A percentile compares a stretch with the other conserved stretches of the same genome.
phyloP scores from a whole-genome alignment of 2,797 vertebrate species.

The Spatula clypeata region DNA sequence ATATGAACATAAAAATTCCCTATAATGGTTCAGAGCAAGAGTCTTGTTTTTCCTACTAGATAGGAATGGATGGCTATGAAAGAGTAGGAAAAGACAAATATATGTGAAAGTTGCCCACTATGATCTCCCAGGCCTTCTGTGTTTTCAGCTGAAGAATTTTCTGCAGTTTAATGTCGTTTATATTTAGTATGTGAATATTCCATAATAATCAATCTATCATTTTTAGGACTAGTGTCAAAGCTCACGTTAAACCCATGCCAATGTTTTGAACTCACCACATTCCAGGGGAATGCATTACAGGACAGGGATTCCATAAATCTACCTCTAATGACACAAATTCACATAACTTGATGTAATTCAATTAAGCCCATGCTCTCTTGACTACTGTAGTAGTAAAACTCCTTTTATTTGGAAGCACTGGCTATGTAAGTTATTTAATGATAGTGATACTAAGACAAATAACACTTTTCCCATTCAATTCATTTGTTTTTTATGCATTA shows the following conservation, averaged over 20 bases:
- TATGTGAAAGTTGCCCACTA: accelerated
- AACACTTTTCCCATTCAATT: background rate
- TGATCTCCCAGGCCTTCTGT: background rate
- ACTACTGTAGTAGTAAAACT: background rate
- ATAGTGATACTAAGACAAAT: background rate
- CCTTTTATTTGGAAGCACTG: background rate
- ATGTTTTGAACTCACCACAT: background rate
- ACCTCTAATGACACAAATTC: background rate
- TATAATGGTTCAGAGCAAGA: background rate
- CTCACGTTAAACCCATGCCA: accelerated
- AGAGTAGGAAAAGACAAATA: background rate
- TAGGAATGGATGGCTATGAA: background rate
- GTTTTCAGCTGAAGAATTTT: background rate
- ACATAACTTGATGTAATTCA: background rate
- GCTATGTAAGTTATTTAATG: background rate
- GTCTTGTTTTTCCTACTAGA: background rate
- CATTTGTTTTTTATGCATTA: background rate
- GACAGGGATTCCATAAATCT: background rate
- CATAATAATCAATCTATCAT: background rate
- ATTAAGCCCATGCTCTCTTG: background rate
- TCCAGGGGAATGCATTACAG: accelerated
- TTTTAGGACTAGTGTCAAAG: background rate
- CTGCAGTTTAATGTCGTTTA: background rate
- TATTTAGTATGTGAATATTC: background rate
- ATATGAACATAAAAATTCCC: background rate